Percentiles rank a stretch among this genome's conserved stretches.
Conservation (phyloP, 2,113 vertebrate species). For the Lampris megalopsis region DNA sequence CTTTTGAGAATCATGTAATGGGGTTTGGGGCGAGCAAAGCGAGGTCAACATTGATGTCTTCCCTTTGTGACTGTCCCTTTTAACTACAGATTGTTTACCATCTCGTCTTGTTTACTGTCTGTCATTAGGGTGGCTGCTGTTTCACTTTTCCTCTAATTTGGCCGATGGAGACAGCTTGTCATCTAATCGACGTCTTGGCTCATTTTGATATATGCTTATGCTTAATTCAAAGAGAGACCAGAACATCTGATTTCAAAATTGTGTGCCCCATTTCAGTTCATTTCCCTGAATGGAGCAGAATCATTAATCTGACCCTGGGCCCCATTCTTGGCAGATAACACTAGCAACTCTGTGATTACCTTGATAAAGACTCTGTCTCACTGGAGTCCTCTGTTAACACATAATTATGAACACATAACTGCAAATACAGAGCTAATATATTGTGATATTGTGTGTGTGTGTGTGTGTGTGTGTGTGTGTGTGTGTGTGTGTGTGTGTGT, state of each 20-base stretch:
- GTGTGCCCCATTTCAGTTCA: constrained; percentile 34
- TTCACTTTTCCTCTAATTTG: constrained; percentile 56
- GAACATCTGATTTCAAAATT: constrained; percentile 13
- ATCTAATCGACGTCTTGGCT: constrained; percentile 44
- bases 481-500: not conserved
- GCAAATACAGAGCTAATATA: constrained; percentile 19
- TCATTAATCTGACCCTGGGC: constrained; percentile 5
- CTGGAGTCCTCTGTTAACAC: too few species aligned
- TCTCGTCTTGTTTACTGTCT: constrained; percentile 49
- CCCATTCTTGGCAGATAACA: not conserved
- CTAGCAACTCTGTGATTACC: not conserved
- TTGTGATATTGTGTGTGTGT: constrained; percentile 2
- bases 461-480: constrained; percentile 8
- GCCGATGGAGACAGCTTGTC: constrained; percentile 41
- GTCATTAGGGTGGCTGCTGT: constrained; percentile 44
- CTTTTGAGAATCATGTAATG: not conserved
- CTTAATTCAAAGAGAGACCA: constrained; percentile 38
- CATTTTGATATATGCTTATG: constrained; percentile 36
- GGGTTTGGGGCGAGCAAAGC: not conserved
- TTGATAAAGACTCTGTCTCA: not conserved
- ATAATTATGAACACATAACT: too few species aligned
- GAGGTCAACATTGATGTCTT: constrained; percentile 10
- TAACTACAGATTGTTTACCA: constrained; percentile 44
- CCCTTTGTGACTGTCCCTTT: constrained; percentile 41
- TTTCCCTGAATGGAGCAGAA: not conserved